Base-by-base conservation (phyloP, 2,797 vertebrate species). In the Chelidonichthys spinosus region DNA sequence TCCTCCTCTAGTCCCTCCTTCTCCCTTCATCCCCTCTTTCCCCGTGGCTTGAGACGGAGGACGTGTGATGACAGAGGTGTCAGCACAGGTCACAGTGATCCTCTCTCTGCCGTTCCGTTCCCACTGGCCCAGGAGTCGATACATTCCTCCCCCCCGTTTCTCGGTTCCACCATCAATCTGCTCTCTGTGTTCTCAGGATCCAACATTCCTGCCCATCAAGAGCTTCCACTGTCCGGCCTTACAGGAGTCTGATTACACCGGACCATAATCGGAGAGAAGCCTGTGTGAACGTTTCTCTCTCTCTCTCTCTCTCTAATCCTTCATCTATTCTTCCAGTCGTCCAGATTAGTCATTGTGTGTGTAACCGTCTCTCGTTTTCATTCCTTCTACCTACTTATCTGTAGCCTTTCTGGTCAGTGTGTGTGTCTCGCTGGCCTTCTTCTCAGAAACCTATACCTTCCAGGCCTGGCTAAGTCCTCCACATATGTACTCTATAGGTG, bases 61-160 rank as follows among this genome's bases (percentile, higher is more conserved):
- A 85, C 61, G 43, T 74, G 87, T 46, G 95, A 95, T 94, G 95
- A 96, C 95, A 96, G 94, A 91, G 93, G 94, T 95, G 95, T 95
- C 94, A 90, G 90, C 90, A 85, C 94, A 92, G 95, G 95, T 96
- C 95, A 96, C 52, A 2, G 65, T 88, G 90, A 92, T 92, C 90
- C 89, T 85, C 80, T 79, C 25, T 77, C 72, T 71, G 75, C 85
- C 69, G 61, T 75, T 82, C 76, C 72, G 82, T 92, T 94, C 90
- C 81, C 90, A 89, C 91, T 85, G 87, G 88, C 85, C 75, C 43
- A 64, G 85, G 87, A 93, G 79, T 68, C 72, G 44, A 67, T 71
- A 53, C 89, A 90, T 90, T 88, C 90, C 88, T 83, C 71, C 82
- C 76, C 37, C 53, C 25, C 25, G 25, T 25, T 73, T 84, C 90